These are phyloP conservation scores for Heteractis magnifica DNA, from an alignment of 92 coral and sea anemone species.

Conservation along the genomic window DNA sequence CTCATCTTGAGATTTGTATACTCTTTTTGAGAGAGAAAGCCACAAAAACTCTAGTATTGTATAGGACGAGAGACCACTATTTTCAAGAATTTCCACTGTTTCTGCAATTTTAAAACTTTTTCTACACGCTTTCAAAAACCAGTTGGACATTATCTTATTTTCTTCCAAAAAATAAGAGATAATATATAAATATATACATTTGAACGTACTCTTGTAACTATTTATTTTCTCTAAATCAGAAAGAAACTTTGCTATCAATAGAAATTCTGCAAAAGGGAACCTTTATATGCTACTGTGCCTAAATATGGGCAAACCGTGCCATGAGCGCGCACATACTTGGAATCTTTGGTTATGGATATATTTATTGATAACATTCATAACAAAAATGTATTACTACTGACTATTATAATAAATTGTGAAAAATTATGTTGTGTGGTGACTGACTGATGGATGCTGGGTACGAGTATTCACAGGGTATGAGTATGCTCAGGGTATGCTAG, in stretches of 20 bases:
- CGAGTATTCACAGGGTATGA: not conserved
- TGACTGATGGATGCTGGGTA: not conserved
- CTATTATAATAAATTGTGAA: constrained; percentile 40
- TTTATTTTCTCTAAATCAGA: constrained; percentile 43
- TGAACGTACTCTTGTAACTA: constrained; percentile 26
- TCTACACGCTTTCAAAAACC: not conserved
- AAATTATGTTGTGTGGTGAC: not conserved
- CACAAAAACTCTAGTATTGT: not conserved
- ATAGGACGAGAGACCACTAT: not conserved
- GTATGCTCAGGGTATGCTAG: not conserved
- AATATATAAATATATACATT: constrained; percentile 29
- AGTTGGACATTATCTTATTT: constrained; percentile 1
- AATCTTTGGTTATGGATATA: constrained; percentile 36
- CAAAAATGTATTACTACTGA: constrained; percentile 25
- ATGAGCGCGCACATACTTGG: constrained; percentile 2
- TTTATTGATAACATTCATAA: constrained; percentile 45
- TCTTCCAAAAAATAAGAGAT: constrained; percentile 14
- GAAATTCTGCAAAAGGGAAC: constrained; percentile 13
- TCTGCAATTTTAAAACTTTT: constrained; percentile 9
- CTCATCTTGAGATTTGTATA: not conserved
- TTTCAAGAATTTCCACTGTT: constrained; percentile 5
- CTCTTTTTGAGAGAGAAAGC: not conserved
- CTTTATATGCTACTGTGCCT: constrained; percentile 48
- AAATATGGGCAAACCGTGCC: constrained; percentile 10
- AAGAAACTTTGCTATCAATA: constrained; percentile 33